Conservation (phyloP, 2,888 invertebrate genomes). For the Epistrophe grossulariae region DNA sequence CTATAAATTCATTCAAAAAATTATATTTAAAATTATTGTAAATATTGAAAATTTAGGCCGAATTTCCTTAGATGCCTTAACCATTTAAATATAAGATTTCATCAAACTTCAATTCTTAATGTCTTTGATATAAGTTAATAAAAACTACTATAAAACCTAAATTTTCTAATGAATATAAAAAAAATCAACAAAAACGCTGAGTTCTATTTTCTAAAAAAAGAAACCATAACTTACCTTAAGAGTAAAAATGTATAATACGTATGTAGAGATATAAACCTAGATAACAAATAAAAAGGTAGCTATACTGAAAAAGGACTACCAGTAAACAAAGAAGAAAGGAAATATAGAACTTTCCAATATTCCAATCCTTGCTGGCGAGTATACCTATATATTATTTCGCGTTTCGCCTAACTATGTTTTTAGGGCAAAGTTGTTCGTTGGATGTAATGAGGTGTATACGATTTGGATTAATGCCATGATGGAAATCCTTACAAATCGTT, state of each 20-base stretch:
- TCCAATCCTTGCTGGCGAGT: constrained; percentile 23
- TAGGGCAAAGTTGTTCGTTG: constrained; percentile 53
- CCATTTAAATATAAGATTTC: too few relatives aligned
- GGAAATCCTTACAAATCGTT: constrained; percentile 50
- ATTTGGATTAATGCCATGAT: constrained; percentile 72
- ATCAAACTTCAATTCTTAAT: too few relatives aligned
- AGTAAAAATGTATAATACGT: not conserved
- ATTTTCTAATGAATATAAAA: too few relatives aligned
- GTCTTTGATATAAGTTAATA: too few relatives aligned
- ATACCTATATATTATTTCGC: not conserved
- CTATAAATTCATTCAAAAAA: too few relatives aligned
- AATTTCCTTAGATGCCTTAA: too few relatives aligned
- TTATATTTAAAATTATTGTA: too few relatives aligned
- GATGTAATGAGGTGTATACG: constrained; percentile 69
- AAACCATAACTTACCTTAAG: not conserved
- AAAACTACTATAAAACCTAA: too few relatives aligned
- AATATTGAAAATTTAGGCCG: too few relatives aligned
- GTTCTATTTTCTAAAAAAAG: too few relatives aligned
- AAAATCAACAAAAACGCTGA: too few relatives aligned
- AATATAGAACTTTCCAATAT: constrained; percentile 35
- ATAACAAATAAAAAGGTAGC: not conserved
- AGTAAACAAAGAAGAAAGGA: not conserved
- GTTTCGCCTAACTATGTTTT: constrained; percentile 51
- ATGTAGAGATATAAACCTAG: not conserved
- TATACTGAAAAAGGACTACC: not conserved